Evolutionary conservation across 2,797 vertebrate genomes (phyloP).

Genomic region (Dendrocincla fuliginosa): DNA sequence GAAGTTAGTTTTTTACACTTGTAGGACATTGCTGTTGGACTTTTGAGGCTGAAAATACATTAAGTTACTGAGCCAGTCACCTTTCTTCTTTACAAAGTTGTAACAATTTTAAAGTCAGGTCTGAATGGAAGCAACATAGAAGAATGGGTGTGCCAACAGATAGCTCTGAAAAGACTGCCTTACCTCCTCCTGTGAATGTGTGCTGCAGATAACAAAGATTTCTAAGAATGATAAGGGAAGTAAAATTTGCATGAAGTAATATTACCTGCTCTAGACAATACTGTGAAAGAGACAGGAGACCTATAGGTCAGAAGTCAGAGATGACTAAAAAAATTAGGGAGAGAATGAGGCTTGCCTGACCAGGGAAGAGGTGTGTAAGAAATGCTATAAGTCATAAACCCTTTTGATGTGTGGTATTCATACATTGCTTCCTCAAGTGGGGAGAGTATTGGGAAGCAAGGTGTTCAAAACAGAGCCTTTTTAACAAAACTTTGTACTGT

Average conservation of each 20-base stretch:
- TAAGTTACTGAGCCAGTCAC: neutral
- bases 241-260: neutral
- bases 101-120: neutral
- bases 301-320: neutral
- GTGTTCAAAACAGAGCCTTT: neutral
- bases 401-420: neutral
- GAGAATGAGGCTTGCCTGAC: neutral
- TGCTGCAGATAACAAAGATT: constrained; percentile 1
- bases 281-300: neutral
- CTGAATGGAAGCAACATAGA: neutral
- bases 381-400: neutral
- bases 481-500: neutral
- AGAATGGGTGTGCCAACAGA: neutral
- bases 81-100: neutral
- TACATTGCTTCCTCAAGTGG: neutral
- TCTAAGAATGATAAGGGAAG: neutral
- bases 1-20: neutral
- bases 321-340: neutral
- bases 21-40: neutral
- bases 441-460: neutral
- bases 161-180: neutral
- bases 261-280: neutral
- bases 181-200: neutral
- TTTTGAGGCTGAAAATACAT: neutral
- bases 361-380: neutral